Percentiles rank a stretch among this genome's conserved stretches.
phyloP scores from a whole-genome alignment of 2,797 vertebrate genomes.

The Rhynchonycteris naso region DNA sequence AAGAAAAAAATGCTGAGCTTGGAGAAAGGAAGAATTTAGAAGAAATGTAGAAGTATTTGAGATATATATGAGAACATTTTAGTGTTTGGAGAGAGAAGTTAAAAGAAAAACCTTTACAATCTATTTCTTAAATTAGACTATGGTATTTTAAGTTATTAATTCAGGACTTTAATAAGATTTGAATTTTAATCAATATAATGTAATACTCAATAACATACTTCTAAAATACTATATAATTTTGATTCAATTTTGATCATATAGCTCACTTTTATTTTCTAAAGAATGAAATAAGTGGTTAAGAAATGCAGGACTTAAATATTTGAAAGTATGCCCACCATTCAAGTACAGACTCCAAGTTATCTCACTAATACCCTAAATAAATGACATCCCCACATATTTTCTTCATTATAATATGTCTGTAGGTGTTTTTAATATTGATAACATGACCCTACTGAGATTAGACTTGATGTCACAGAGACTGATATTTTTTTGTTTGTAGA shows the following conservation, averaged over 20 bases:
- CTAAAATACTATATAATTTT: constrained; percentile 36
- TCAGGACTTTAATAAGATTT: neutral
- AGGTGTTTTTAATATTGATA: neutral
- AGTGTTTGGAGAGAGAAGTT: neutral
- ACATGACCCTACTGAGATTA: constrained; percentile 18
- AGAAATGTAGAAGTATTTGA: neutral
- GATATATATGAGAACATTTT: neutral
- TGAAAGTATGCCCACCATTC: neutral
- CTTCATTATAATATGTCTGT: neutral
- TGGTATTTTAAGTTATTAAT: neutral
- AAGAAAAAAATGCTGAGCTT: constrained; percentile 9
- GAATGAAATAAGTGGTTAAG: neutral
- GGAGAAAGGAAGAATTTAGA: neutral
- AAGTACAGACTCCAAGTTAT: neutral
- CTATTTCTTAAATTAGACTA: constrained; percentile 14
- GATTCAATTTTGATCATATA: constrained; percentile 9
- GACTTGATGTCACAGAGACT: neutral
- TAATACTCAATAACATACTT: neutral
- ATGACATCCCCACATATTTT: neutral
- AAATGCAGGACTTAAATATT: neutral
- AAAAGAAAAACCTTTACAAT: constrained; percentile 20
- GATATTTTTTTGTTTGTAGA: neutral
- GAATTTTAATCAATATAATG: neutral
- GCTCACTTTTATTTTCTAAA: neutral
- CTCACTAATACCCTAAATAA: constrained; percentile 18